Evolutionary conservation across 2,888 invertebrate species (phyloP).

Genomic region (Steinernema scapterisci): DNA sequence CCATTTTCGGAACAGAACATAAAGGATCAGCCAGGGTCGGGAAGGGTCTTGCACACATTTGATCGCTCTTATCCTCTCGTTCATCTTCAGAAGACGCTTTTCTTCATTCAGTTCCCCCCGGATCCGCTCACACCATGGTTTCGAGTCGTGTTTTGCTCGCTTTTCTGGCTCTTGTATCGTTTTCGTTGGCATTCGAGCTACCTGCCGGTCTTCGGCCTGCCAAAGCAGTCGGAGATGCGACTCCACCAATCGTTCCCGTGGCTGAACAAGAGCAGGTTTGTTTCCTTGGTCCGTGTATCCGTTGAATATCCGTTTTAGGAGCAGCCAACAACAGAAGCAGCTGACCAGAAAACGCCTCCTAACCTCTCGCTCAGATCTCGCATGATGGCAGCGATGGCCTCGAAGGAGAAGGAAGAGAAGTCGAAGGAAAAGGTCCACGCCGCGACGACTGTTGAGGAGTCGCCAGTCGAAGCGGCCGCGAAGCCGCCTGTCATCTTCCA

Average conservation of each 20-base stretch:
- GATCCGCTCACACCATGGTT: too few species aligned
- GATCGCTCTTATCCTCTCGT: neutral
- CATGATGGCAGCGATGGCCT: slow-evolving; percentile 61
- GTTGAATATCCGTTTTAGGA: neutral
- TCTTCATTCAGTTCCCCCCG: neutral
- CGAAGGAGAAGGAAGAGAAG: slow-evolving; percentile 33
- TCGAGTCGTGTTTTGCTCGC: neutral
- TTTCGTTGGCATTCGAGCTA: slow-evolving; percentile 39
- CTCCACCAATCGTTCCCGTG: slow-evolving; percentile 42
- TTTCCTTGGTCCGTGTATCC: neutral
- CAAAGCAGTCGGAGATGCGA: slow-evolving; percentile 44
- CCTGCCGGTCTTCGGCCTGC: slow-evolving; percentile 50
- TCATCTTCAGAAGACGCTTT: neutral
- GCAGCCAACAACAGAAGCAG: neutral
- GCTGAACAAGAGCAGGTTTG: slow-evolving; percentile 37
- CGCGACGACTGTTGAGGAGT: neutral
- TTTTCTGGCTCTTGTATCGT: neutral
- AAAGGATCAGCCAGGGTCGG: slow-evolving; percentile 4
- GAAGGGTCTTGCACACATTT: neutral
- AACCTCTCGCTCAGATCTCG: slow-evolving; percentile 58
- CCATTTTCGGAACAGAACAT: slow-evolving; percentile 25
- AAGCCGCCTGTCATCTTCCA: slow-evolving; percentile 25
- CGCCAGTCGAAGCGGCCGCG: neutral
- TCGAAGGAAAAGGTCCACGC: neutral
- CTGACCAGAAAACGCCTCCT: slow-evolving; percentile 47